Evolutionary conservation across 2,888 invertebrate genomes (phyloP), one percentile per base, ranked within the genome.

Genomic region (Macrosoma leucophasiata): DNA sequence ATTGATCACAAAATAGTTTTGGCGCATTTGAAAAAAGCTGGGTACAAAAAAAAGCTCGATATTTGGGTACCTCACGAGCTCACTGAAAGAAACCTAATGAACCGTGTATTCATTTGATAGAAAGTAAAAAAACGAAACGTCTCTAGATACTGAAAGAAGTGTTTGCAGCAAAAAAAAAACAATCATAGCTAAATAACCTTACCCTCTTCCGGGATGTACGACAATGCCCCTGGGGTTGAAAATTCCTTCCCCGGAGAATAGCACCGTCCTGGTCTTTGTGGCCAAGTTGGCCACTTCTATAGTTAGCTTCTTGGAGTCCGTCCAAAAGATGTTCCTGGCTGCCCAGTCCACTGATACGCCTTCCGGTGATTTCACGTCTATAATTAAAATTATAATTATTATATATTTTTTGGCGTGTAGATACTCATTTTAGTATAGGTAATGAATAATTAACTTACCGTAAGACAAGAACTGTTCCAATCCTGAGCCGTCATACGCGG

Each of bases 191-290:
- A 23, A 2, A 12, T 21, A 13, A n/a, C 39, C 67, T 71, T 84
- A 94, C 93, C 94, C 94, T 77, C 90, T 86, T 46, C 88, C 89
- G 19, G 97, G 94, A 87, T 98, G 97, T 4, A 97, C 92, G 3
- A 94, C 96, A 52, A 99, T 96, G 39, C 97, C 97, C 62, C 98
- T 88, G 0, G 98, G 98, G 84, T 98, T 97, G 3, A 89, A 89
- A 40, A 98, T 86, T 48, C 89, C 90, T 4, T 89, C 88, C 22
- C 88, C 87, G 4, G 68, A 52, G 48, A 98, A 88, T 20, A 99
- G 71, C 3, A 92, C 89, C 62, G 91, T 91, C 31, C 91, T 86
- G 29, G 91, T 87, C 68, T 90, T 91, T 0, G 89, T 89, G 40
- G 94, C 92, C 31, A 98, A 73, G 58, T 91, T 94, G 1, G 95